Evolutionary conservation across 2,888 invertebrate species (phyloP).

Genomic region (Galerucella pusilla): DNA sequence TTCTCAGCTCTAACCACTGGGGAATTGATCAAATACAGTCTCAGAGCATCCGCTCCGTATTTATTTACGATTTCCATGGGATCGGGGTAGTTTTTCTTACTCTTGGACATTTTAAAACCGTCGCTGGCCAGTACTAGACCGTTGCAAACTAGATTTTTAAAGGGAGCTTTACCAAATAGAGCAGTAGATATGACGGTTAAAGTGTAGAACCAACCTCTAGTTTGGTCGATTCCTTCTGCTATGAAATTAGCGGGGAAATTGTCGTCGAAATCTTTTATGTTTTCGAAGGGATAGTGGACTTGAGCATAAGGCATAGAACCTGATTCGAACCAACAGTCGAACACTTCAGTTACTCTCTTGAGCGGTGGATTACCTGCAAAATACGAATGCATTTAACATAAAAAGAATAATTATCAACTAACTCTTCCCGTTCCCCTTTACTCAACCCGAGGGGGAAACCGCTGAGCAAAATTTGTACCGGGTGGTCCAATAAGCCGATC

Average conservation of each 20-base stretch:
- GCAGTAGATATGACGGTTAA: constrained; percentile 96
- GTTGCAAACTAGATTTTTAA: constrained; percentile 96
- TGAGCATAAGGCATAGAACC: constrained; percentile 99
- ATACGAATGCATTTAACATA: not conserved
- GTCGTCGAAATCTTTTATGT: constrained; percentile 86
- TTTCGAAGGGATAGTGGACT: constrained; percentile 96
- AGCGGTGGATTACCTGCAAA: constrained; percentile 75
- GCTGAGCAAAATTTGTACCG: no score
- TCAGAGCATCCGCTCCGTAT: constrained; percentile 96
- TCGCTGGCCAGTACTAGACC: constrained; percentile 96
- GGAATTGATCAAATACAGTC: constrained; percentile 96
- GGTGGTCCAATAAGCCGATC: no score
- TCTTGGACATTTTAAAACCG: constrained; percentile 99
- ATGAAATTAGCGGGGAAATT: constrained; percentile 99
- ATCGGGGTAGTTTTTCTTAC: constrained; percentile 99
- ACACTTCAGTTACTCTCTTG: constrained; percentile 90
- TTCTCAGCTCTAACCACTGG: constrained; percentile 98
- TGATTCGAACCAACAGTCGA: constrained; percentile 99
- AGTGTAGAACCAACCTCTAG: constrained; percentile 98
- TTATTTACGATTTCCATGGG: constrained; percentile 90
- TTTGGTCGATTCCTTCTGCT: constrained; percentile 99
- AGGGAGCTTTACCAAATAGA: constrained; percentile 95
- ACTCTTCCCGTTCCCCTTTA: no score
- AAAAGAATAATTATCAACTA: no score
- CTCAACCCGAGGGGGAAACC: no score